A percentile compares a stretch with the other conserved stretches of the same genome.
phyloP scores from a whole-genome alignment of 2,113 vertebrate genomes.

The Platichthys flesus region DNA sequence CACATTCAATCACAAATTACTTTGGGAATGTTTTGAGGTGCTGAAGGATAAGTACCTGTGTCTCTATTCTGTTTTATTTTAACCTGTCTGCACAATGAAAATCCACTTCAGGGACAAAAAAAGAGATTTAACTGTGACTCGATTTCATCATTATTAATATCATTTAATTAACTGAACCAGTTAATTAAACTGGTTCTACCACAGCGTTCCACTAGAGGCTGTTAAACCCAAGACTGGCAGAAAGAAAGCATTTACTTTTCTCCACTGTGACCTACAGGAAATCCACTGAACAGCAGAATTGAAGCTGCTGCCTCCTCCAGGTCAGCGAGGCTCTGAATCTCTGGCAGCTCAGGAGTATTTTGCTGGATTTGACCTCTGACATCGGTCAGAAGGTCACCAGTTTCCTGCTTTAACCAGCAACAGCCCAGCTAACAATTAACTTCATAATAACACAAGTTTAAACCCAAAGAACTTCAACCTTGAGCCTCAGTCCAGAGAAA shows the following conservation, averaged over 20 bases:
- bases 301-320: too few relatives aligned
- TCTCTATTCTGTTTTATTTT: neutral
- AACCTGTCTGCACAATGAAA: neutral
- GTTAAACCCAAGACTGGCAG: neutral
- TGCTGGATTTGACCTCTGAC: constrained; percentile 2
- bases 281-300: neutral
- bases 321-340: too few relatives aligned
- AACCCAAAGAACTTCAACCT: neutral
- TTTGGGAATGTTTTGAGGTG: neutral
- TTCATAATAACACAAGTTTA: neutral
- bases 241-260: neutral
- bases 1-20: neutral
- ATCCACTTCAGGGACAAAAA: neutral
- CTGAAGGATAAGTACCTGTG: neutral
- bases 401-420: neutral
- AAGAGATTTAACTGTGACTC: too few relatives aligned
- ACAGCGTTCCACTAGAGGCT: constrained; percentile 40
- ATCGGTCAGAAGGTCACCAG: neutral
- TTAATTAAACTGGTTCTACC: constrained; percentile 7
- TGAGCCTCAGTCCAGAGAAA: neutral
- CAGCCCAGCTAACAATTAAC: neutral
- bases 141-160: neutral
- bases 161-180: neutral
- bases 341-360: constrained; percentile 3
- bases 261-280: neutral